Base-by-base conservation (phyloP, 2,797 vertebrate genomes). In the Spheniscus humboldti region DNA sequence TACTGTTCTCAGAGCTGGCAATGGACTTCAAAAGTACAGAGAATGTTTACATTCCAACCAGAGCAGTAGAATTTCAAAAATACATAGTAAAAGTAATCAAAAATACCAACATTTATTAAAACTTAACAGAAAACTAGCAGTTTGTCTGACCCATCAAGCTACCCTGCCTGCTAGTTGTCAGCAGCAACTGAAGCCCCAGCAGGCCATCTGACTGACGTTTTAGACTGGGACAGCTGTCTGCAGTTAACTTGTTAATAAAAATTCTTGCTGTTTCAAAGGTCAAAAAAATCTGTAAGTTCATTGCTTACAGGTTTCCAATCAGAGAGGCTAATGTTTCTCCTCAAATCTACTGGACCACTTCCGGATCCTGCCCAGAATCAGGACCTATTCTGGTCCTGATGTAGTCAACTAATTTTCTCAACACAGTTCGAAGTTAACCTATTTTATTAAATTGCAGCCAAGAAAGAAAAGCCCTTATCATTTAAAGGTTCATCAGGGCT, bases 1-100 rank as follows among this genome's bases (percentile, higher is more conserved):
- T 97, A 97, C 85, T 88, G 87, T 90, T 96, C 80, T 96, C 85
- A 94, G 91, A 96, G 86, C 86, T 97, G 91, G 91, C 88, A 97
- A 97, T 1, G 12, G 90, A 96, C 78, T 95, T 94, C 37, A 33
- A 77, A 90, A 91, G 64, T 96, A 97, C 92, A 97, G 96, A 97
- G 60, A 17, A 85, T 72, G 93, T 85, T 96, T 96, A 97, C 86
- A 96, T 95, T 94, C 95, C 94, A 94, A 93, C 80, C 71, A 94
- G 53, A 96, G 92, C 66, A 94, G 68, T 30, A 94, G 82, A 72
- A 92, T 88, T 86, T 88, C 20, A 83, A 96, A 96, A 96, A 84
- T 82, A 94, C 77, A 89, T 88, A 67, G 85, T 92, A 94, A 95
- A 95, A 96, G 56, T 96, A 97, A 93, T 64, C 7, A 94, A 95